phyloP scores from a whole-genome alignment of 2,888 invertebrate genomes.

The Thelaira solivaga region DNA sequence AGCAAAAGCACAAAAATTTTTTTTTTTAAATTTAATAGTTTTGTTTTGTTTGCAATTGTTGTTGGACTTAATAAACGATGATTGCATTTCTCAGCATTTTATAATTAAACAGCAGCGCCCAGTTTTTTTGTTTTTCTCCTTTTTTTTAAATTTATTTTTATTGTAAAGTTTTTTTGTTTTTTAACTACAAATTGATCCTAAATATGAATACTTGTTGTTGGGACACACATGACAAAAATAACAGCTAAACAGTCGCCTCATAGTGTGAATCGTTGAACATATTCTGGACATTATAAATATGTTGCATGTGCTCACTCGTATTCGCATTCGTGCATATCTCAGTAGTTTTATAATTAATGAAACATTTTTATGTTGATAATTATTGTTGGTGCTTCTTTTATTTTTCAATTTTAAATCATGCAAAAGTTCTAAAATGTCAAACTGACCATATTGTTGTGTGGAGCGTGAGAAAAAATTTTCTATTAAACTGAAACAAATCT shows the following conservation, averaged over 20 bases:
- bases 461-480: slow-evolving; percentile 76
- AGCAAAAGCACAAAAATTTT: not conserved
- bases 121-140: slow-evolving; percentile 1
- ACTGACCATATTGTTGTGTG: slow-evolving; percentile 68
- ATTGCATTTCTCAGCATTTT: slow-evolving; percentile 35
- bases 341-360: slow-evolving; percentile 54
- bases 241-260: slow-evolving; percentile 33
- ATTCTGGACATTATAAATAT: too few species aligned
- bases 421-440: slow-evolving; percentile 77
- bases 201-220: slow-evolving; percentile 6
- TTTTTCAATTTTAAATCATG: slow-evolving; percentile 71
- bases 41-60: slow-evolving; percentile 39
- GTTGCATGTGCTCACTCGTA: too few species aligned
- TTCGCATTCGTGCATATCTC: too few species aligned
- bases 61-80: slow-evolving; percentile 20
- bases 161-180: slow-evolving; percentile 22
- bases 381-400: not conserved
- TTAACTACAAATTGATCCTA: slow-evolving; percentile 37
- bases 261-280: not conserved
- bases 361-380: slow-evolving; percentile 41
- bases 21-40: slow-evolving; percentile 32
- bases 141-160: slow-evolving; percentile 9
- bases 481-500: slow-evolving; percentile 69
- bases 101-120: slow-evolving; percentile 46
- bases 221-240: slow-evolving; percentile 5